Evolutionary conservation across 35 echinoderm and acorn worm genomes (phyloP).

Genomic region (Acanthaster planci): DNA sequence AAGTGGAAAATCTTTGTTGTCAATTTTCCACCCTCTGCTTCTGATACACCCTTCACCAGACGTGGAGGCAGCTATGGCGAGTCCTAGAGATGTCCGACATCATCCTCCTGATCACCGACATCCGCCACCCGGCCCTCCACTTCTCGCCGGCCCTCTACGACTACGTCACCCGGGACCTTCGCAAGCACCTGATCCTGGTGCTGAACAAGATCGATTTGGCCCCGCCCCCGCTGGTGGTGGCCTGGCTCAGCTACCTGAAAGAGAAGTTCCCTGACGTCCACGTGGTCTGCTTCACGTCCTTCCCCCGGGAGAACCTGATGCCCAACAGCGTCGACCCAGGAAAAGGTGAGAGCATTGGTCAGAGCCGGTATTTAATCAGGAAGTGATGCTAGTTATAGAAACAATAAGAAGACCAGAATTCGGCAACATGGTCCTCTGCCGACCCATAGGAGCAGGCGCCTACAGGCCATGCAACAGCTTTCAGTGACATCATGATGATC

Average conservation of each 20-base stretch:
- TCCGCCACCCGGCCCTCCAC: slow-evolving; percentile 86
- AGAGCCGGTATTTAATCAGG: no score
- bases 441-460: no score
- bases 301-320: slow-evolving; percentile 67
- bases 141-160: slow-evolving; percentile 95
- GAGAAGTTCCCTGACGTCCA: slow-evolving; percentile 86
- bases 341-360: slow-evolving; percentile 31
- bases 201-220: slow-evolving; percentile 97
- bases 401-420: no score
- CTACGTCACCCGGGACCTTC: slow-evolving; percentile 88
- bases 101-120: slow-evolving; percentile 88
- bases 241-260: slow-evolving; percentile 83
- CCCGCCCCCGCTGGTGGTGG: slow-evolving; percentile 83
- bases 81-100: slow-evolving; percentile 98
- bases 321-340: slow-evolving; percentile 40
- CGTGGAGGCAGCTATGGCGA: slow-evolving; percentile 94
- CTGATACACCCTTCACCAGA: slow-evolving; percentile 64
- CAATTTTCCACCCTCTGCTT: not conserved
- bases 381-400: no score
- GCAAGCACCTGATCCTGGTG: slow-evolving; percentile 86
- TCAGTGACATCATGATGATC: no score
- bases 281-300: slow-evolving; percentile 89
- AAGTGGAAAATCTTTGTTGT: no score
- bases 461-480: no score
- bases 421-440: no score